Evolutionary conservation across 2,888 invertebrate genomes (phyloP), one percentile per base, ranked within the genome.

Genomic region (Drosophila melanosoma): DNA sequence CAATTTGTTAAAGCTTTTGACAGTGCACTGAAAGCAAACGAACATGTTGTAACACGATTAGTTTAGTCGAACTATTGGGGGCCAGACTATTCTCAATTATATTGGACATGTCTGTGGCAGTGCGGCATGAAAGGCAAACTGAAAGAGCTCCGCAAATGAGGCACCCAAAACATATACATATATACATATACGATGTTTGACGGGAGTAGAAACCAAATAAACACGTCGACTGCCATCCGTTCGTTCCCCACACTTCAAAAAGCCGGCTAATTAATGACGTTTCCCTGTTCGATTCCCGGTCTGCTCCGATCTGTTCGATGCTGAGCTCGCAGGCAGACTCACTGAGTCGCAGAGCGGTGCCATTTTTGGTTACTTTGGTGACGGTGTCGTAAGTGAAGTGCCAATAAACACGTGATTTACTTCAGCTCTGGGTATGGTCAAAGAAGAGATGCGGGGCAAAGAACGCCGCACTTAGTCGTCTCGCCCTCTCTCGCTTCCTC

Each of bases 321-420:
- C 54, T 40, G 66, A 79, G 77, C 73, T 66, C 73, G 64, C 67
- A 45, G 61, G 63, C 67, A 48, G 60, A 60, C 60, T 69, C 74
- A 59, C 17, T 45, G 74, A 40, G 74, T 62, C 65, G 57, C 76
- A 60, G 29, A 79, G 88, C 83, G 88, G 79, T 83, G 88, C 82
- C 88, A 89, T 87, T 89, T 90, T 81, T 73, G 86, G 82, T 88
- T 74, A 69, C 76, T 80, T 77, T 68, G 68, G 56, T 62, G 87
- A 83, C 87, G 86, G 81, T 87, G 83, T 88, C 84, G 88, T 84
- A 84, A 84, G 88, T 84, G 88, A 91, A 91, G 90, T 87, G 90
- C 90, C 88, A 91, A 91, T 91, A 91, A 91, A 91, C 91, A 91
- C 89, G 91, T 91, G 92, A 91, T 91, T 91, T 91, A 91, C 91